Percentiles rank a stretch among this genome's conserved stretches.
Evolutionary conservation across 2,797 vertebrate species (phyloP).

Genomic region (Mormyrus hasselquistii): DNA sequence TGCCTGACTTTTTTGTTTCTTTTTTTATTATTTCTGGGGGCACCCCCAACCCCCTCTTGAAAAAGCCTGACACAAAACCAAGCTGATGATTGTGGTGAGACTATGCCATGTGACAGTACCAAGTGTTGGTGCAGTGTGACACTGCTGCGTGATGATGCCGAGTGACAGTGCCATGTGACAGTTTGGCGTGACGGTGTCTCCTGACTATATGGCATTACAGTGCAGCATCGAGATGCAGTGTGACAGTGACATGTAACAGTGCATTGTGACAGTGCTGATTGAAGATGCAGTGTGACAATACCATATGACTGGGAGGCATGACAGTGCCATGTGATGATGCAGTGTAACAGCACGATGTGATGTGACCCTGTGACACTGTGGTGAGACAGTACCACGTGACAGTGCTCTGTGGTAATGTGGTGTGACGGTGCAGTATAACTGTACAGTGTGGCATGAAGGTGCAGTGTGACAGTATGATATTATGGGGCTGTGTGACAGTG

Average conservation of each 20-base stretch:
- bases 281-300: neutral
- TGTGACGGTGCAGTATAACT: neutral
- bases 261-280: neutral
- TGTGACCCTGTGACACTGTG: neutral
- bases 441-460: neutral
- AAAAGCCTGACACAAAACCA: neutral
- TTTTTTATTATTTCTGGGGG: neutral
- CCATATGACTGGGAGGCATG: neutral
- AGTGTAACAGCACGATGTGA: neutral
- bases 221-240: no score
- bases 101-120: no score
- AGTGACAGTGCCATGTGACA: no score
- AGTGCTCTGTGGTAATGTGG: neutral
- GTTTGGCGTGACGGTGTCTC: no score
- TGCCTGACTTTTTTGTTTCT: neutral
- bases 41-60: neutral
- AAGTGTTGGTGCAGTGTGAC: no score
- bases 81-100: neutral
- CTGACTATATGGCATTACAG: no score
- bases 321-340: neutral
- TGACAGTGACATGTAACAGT: neutral
- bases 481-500: neutral
- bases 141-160: no score
- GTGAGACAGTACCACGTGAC: neutral
- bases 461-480: neutral